Percentiles rank a stretch among this genome's conserved stretches.
Evolutionary conservation across 1,140 invertebrate species (phyloP).

Genomic region (Tetramorium parvispinum): DNA sequence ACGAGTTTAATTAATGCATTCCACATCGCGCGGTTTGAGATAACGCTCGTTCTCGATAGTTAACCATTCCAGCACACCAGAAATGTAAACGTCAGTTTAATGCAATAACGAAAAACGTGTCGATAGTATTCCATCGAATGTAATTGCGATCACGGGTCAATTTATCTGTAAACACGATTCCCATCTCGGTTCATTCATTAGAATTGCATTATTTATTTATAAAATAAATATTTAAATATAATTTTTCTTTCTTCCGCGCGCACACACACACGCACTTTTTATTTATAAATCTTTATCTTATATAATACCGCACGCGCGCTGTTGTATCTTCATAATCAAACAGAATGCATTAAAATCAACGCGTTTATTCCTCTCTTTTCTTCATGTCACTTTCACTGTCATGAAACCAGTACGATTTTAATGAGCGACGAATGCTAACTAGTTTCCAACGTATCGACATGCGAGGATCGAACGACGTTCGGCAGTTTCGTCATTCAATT

Average conservation of each 20-base stretch:
- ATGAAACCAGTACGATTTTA: conserved; percentile 35
- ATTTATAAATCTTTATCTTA: background rate
- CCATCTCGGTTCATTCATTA: background rate
- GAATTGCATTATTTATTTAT: background rate
- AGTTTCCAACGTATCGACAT: conserved; percentile 16
- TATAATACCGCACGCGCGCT: background rate
- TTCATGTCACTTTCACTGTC: background rate
- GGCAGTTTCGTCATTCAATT: conserved; percentile 58
- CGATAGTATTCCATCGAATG: background rate
- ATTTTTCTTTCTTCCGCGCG: background rate
- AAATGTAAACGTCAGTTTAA: conserved; percentile 44
- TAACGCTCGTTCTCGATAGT: conserved; percentile 23
- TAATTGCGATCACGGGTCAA: conserved; percentile 29
- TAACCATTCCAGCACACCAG: conserved; percentile 1
- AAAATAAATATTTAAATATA: background rate
- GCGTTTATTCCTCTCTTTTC: background rate
- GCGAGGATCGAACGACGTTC: background rate
- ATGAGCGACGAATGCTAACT: conserved; percentile 49
- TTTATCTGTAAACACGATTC: conserved; percentile 27
- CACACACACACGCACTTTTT: background rate
- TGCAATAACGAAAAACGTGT: conserved; percentile 34
- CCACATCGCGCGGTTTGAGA: conserved; percentile 20
- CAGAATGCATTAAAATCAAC: background rate
- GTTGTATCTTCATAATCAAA: background rate
- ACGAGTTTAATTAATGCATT: conserved; percentile 56